phyloP scores from a whole-genome alignment of 2,888 invertebrate genomes.

The Trypoxylon attenuatum region DNA sequence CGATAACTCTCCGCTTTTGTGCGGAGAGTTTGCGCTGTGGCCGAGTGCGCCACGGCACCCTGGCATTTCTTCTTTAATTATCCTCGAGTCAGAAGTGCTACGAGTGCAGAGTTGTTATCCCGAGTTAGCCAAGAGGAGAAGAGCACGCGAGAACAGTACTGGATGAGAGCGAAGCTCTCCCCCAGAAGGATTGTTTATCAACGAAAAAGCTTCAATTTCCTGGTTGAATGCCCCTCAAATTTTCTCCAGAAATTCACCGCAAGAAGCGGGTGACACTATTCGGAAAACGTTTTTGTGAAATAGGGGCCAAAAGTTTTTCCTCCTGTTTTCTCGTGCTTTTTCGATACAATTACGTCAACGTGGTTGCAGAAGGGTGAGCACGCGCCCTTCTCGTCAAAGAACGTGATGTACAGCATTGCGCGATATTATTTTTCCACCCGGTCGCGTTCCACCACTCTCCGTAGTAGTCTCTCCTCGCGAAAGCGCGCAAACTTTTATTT shows the following conservation, averaged over 20 bases:
- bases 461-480: not conserved
- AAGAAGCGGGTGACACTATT: not conserved
- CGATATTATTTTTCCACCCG: not conserved
- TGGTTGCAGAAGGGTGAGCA: not conserved
- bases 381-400: not conserved
- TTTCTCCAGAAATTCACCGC: not conserved
- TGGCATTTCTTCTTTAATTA: no score
- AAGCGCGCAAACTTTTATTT: not conserved
- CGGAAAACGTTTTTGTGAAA: constrained; percentile 10
- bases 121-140: no score
- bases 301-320: constrained; percentile 5
- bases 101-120: no score
- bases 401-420: constrained; percentile 1
- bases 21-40: no score
- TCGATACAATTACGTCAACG: not conserved
- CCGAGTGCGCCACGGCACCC: no score
- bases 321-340: not conserved
- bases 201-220: no score
- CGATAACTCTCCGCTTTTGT: constrained; percentile 24
- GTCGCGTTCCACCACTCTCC: not conserved
- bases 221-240: no score
- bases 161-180: no score
- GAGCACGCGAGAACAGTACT: no score
- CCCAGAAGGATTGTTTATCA: no score
- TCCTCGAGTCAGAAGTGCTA: no score